phyloP scores from a whole-genome alignment of 1,140 invertebrate genomes.

The Venustaconcha ellipsiformis region DNA sequence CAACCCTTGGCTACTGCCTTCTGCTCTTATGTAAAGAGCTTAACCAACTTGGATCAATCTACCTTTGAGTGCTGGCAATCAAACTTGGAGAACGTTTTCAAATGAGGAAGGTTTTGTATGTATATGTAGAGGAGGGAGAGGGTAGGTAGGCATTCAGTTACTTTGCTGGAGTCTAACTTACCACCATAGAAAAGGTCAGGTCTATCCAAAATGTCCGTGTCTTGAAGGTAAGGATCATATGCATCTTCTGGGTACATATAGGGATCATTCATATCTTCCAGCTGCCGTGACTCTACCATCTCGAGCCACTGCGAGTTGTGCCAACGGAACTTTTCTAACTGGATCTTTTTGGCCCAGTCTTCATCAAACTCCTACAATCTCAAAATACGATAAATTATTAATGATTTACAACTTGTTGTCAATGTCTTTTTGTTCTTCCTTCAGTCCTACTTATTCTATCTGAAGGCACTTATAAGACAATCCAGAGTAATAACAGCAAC shows the following conservation, averaged over 20 bases:
- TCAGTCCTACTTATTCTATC: background rate
- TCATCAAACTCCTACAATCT: slow-evolving; percentile 81
- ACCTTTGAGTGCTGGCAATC: no score
- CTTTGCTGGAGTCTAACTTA: slow-evolving; percentile 20
- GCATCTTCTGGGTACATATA: slow-evolving; percentile 64
- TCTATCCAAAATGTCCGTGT: slow-evolving; percentile 65
- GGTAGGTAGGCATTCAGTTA: background rate
- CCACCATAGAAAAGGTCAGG: slow-evolving; percentile 66
- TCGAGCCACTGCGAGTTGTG: slow-evolving; percentile 98
- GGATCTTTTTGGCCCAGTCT: slow-evolving; percentile 92
- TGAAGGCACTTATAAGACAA: background rate
- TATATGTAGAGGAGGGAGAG: no score
- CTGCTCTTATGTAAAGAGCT: no score
- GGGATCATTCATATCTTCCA: slow-evolving; percentile 59
- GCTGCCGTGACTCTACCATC: slow-evolving; percentile 80
- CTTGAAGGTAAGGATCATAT: slow-evolving; percentile 63
- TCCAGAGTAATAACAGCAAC: no score
- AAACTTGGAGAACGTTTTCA: no score
- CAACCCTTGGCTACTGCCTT: no score
- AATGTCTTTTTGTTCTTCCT: background rate
- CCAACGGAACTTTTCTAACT: slow-evolving; percentile 93
- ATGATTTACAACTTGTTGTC: no score
- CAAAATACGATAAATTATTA: slow-evolving; percentile 3
- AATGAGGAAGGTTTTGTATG: no score
- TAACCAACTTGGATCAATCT: no score